Percentiles rank a stretch among this genome's conserved stretches.
phyloP scores from a whole-genome alignment of 2,113 vertebrate species.

The Xiphophorus hellerii region DNA sequence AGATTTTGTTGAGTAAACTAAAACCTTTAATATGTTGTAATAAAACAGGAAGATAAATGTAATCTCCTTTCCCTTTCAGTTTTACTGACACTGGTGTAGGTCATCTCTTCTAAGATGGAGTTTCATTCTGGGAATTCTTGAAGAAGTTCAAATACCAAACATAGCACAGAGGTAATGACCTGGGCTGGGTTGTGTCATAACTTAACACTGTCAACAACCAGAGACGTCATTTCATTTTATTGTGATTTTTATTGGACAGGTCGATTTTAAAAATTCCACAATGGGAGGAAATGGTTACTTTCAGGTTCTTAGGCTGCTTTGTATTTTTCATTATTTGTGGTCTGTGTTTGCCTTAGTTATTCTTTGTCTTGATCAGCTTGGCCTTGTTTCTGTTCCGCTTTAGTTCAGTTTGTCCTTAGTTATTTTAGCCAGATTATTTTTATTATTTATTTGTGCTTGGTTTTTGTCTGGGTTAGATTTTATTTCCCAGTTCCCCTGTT shows the following conservation, averaged over 20 bases:
- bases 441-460: too few relatives aligned
- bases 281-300: neutral
- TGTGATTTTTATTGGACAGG: neutral
- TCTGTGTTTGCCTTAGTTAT: too few relatives aligned
- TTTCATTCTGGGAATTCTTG: constrained; percentile 55
- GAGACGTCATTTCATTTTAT: neutral
- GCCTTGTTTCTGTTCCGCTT: too few relatives aligned
- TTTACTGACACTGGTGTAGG: neutral
- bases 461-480: too few relatives aligned
- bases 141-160: constrained; percentile 15
- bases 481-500: too few relatives aligned
- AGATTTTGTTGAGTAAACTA: neutral
- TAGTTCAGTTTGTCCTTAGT: too few relatives aligned
- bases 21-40: neutral
- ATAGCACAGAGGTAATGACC: constrained; percentile 10
- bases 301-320: too few relatives aligned
- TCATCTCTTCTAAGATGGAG: constrained; percentile 17
- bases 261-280: neutral
- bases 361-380: too few relatives aligned
- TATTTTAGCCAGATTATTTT: too few relatives aligned
- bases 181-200: constrained; percentile 15
- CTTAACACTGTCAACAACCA: neutral
- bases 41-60: neutral
- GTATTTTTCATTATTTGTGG: too few relatives aligned
- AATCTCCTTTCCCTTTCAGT: neutral